Evolutionary conservation across 2,113 vertebrate species (phyloP).

Genomic region (Myiagra hebetior): DNA sequence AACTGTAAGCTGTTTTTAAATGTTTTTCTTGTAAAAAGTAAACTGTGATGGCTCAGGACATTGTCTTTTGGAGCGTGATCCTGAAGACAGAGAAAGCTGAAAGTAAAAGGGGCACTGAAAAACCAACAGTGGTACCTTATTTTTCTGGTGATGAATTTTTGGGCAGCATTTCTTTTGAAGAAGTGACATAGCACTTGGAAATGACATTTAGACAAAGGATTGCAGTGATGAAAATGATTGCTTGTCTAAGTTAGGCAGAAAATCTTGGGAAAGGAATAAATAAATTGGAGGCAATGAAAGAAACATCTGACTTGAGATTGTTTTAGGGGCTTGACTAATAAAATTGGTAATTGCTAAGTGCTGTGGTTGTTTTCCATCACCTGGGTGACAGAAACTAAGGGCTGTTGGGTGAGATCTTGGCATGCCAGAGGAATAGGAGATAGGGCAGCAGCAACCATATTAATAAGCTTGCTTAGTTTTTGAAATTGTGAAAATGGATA

Average conservation of each 20-base stretch:
- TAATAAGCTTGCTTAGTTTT: neutral
- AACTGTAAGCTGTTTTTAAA: neutral
- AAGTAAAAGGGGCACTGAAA: neutral
- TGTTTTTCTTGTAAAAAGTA: neutral
- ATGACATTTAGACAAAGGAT: neutral
- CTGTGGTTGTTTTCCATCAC: neutral
- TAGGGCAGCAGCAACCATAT: neutral
- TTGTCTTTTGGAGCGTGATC: neutral
- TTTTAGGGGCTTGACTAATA: neutral
- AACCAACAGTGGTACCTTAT: neutral
- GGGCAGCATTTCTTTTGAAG: neutral
- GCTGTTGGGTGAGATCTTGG: neutral
- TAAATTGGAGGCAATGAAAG: neutral
- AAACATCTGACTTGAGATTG: neutral
- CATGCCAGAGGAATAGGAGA: neutral
- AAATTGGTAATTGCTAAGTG: neutral
- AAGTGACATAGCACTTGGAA: neutral
- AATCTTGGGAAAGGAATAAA: neutral
- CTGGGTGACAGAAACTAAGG: neutral
- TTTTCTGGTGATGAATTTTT: neutral
- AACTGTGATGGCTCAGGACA: neutral
- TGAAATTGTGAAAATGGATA: neutral
- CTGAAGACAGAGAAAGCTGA: neutral
- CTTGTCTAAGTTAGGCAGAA: neutral
- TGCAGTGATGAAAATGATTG: neutral